Conservation (phyloP, 2,888 invertebrate genomes). For the Dorcus hopei region DNA sequence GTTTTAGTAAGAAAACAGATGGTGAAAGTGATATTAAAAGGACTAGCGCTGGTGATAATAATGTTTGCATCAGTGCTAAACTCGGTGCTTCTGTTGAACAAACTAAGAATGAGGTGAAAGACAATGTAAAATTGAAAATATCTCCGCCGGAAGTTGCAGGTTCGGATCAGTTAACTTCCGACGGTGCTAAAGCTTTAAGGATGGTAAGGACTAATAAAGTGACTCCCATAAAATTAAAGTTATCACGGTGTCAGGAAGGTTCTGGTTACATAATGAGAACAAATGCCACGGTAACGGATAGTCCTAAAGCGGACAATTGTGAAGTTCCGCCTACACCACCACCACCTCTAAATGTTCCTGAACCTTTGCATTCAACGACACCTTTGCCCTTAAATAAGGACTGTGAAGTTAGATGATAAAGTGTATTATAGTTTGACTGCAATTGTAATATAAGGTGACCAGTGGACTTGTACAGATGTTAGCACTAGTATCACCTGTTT, state of each 20-base stretch:
- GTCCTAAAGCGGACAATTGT: slow-evolving; percentile 33
- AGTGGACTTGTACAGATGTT: slow-evolving; percentile 44
- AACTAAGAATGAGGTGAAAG: slow-evolving; percentile 16
- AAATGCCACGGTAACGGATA: slow-evolving; percentile 33
- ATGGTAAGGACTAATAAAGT: slow-evolving; percentile 65
- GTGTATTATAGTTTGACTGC: slow-evolving; percentile 34
- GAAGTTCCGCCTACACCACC: slow-evolving; percentile 36
- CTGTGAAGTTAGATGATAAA: slow-evolving; percentile 86
- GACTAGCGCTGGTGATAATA: slow-evolving; percentile 28
- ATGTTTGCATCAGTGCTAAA: slow-evolving; percentile 8
- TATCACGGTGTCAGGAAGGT: slow-evolving; percentile 78
- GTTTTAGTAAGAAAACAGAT: slow-evolving; percentile 28
- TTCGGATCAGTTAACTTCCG: slow-evolving; percentile 10
- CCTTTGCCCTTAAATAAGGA: slow-evolving; percentile 70
- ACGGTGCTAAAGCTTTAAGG: slow-evolving; percentile 49
- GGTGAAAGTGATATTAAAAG: slow-evolving; percentile 29
- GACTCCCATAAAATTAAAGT: slow-evolving; percentile 79
- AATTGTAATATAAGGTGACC: slow-evolving; percentile 39
- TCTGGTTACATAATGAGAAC: slow-evolving; percentile 62
- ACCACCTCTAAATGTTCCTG: slow-evolving; percentile 14
- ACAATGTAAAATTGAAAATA: slow-evolving; percentile 5
- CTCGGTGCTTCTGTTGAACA: slow-evolving; percentile 8
- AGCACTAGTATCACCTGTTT: slow-evolving; percentile 38
- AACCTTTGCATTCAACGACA: slow-evolving; percentile 37
- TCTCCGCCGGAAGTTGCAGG: slow-evolving; percentile 23